phyloP scores from a whole-genome alignment of 2,113 vertebrate species.

The Paratilapia polleni region DNA sequence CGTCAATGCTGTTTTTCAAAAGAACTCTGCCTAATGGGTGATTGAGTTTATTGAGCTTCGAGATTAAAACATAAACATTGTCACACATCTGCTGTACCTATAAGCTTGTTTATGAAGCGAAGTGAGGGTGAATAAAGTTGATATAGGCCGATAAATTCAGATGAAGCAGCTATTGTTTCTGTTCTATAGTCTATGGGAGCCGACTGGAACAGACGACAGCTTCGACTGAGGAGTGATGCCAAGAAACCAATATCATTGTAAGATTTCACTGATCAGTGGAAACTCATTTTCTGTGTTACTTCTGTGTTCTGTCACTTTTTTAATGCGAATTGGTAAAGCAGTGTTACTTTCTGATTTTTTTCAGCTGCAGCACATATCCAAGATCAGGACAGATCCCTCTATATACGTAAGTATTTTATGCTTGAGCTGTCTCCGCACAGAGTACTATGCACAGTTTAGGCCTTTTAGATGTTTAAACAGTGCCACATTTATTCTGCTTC shows the following conservation, averaged over 20 bases:
- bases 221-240: constrained; percentile 63
- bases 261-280: constrained; percentile 36
- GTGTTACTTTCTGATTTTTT: constrained; percentile 1
- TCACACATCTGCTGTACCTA: background rate
- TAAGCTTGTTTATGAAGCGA: background rate
- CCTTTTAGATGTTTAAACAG: background rate
- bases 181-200: constrained; percentile 70
- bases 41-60: background rate
- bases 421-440: background rate
- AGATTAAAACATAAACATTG: background rate
- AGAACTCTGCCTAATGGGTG: too few species aligned
- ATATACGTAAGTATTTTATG: constrained; percentile 75
- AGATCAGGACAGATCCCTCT: constrained; percentile 78
- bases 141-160: background rate
- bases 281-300: background rate
- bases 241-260: constrained; percentile 78
- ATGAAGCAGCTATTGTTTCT: background rate
- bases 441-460: background rate
- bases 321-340: background rate
- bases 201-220: constrained; percentile 82
- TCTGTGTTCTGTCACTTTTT: too few species aligned
- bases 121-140: background rate
- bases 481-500: background rate
- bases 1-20: background rate
- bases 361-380: constrained; percentile 74